A percentile compares a stretch with the other conserved stretches of the same genome.
These are phyloP conservation scores for Rhabdomys dilectus DNA, from an alignment of 2,113 vertebrate genomes.

Conservation along the genomic window DNA sequence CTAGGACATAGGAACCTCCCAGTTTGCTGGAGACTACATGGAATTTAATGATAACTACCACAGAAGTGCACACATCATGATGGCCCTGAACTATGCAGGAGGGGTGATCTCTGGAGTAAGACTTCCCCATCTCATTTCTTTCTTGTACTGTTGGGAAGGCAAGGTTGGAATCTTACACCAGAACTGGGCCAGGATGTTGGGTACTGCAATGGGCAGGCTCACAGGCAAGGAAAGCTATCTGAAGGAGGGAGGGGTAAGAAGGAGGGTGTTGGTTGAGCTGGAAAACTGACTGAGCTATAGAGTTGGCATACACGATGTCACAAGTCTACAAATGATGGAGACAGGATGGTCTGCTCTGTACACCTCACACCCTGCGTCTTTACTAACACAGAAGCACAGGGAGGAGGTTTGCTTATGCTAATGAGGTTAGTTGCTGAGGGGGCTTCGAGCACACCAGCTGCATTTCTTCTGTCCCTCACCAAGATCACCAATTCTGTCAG, in stretches of 20 bases:
- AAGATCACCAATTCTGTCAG: neutral
- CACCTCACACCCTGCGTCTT: neutral
- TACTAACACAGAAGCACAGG: neutral
- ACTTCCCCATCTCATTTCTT: neutral
- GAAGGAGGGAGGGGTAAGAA: neutral
- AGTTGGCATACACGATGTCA: neutral
- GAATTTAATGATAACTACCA: neutral
- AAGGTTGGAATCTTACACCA: neutral
- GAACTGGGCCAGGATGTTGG: neutral
- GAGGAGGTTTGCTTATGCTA: neutral
- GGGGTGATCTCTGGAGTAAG: neutral
- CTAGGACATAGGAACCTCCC: neutral
- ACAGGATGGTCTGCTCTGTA: neutral
- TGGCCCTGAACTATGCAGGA: neutral
- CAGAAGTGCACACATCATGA: rapidly evolving
- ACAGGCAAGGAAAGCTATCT: neutral
- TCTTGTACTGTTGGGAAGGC: neutral
- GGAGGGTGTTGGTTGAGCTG: neutral
- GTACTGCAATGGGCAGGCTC: neutral
- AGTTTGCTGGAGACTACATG: neutral
- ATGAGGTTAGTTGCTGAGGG: neutral
- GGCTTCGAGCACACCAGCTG: neutral
- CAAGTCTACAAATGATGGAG: neutral
- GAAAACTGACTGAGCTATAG: neutral
- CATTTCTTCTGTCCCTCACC: neutral